Evolutionary conservation across 2,797 vertebrate species (phyloP), one percentile per base, ranked within the genome.

Genomic region (Otolemur crassicaudatus): DNA sequence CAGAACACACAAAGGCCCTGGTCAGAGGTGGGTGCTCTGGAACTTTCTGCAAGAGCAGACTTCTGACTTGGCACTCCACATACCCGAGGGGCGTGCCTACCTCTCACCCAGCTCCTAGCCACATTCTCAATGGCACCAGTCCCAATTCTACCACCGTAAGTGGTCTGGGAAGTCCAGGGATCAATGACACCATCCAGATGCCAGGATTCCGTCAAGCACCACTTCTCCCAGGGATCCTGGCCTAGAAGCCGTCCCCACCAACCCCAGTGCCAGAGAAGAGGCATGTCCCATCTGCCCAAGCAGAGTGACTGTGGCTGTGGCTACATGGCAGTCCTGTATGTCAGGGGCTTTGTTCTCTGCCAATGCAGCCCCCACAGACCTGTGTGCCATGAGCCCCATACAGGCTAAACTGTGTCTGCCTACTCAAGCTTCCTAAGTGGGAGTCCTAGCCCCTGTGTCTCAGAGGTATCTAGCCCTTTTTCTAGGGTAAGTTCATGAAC

Each of bases 1-100:
- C 5, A 1, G 58, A 65, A 37, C 14, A 17, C 46, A 20, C 0
- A 2, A 2, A 11, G 37, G 5, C 22, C 23, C 4, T 29, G 10
- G 6, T 1, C 22, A 14, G 23, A 29, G 8, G 2, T 1, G 7
- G 25, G 34, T 25, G 46, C 34, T 34, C 34, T 4, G 3, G 20
- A 67, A 25, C 25, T 31, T 17, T 46, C 83, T 53, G 72, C 16
- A 2, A 23, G 2, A 17, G 22, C 49, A 43, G 73, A 13, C 17
- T 89, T n/a, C 77, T 22, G 14, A 43, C 27, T 1, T 7, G 3
- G 14, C 1, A 3, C 22, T 29, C 77, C 22, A 43, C 11, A 53
- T 8, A 43, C 4, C 23, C 53, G 49, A 37, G 2, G 40, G 5
- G 6, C 19, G 0, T 6, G 29, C 17, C 25, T 22, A 8, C 37